Evolutionary conservation across 2,888 invertebrate genomes (phyloP).

Genomic region (Ophion costatus): DNA sequence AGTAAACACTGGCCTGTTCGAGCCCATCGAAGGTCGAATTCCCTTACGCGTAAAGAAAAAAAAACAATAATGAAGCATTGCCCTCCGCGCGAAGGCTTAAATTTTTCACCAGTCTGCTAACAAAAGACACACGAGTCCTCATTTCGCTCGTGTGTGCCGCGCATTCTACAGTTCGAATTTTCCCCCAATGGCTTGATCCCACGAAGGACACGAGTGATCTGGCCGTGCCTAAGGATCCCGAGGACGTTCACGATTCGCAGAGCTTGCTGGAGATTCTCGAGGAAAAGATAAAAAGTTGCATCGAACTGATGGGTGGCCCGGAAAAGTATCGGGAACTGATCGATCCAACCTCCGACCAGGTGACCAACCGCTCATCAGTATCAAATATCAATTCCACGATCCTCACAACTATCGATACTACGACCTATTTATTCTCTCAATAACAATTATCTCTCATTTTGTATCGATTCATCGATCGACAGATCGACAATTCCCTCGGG

Average conservation of each 20-base stretch:
- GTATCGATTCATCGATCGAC: constrained; percentile 8
- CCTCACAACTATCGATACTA: too few species aligned
- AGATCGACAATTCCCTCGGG: constrained; percentile 77
- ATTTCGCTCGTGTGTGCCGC: background rate
- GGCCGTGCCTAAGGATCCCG: constrained; percentile 84
- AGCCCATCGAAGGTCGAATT: constrained; percentile 48
- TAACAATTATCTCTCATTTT: background rate
- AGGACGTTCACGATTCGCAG: constrained; percentile 84
- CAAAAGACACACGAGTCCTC: background rate
- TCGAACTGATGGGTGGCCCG: constrained; percentile 80
- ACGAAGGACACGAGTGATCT: constrained; percentile 82
- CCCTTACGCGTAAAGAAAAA: background rate
- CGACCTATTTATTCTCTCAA: too few species aligned
- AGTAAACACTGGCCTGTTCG: constrained; percentile 71
- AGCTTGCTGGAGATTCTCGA: constrained; percentile 83
- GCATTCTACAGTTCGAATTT: background rate
- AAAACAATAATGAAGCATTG: background rate
- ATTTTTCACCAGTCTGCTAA: constrained; percentile 15
- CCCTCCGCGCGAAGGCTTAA: background rate
- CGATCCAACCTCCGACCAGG: constrained; percentile 75
- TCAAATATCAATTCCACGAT: background rate
- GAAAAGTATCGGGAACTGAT: constrained; percentile 80
- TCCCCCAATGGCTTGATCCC: background rate
- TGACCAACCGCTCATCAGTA: constrained; percentile 54
- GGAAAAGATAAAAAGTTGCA: constrained; percentile 82